These are phyloP conservation scores for Drepana arcuata DNA, from an alignment of 1,140 invertebrate genomes.

Conservation along the genomic window DNA sequence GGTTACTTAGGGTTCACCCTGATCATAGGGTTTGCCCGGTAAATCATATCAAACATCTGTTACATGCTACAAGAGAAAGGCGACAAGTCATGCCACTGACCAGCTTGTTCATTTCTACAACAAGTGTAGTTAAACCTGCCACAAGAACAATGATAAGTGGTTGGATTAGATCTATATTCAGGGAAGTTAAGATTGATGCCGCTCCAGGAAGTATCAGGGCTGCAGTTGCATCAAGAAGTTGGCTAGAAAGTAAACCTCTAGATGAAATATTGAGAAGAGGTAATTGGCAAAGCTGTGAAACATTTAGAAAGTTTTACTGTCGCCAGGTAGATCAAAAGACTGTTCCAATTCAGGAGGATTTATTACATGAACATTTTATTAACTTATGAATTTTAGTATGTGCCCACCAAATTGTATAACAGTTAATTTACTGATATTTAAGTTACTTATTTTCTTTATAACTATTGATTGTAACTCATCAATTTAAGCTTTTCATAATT, in stretches of 20 bases:
- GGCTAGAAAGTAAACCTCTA: background rate
- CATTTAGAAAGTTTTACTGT: background rate
- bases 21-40: conserved; percentile 3
- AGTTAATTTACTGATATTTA: no score
- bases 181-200: conserved; percentile 3
- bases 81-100: background rate
- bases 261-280: background rate
- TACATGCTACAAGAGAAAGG: background rate
- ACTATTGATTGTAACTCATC: no score
- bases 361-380: background rate
- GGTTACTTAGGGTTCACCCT: conserved; percentile 3
- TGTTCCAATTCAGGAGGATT: background rate
- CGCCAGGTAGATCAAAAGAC: background rate
- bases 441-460: no score
- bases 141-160: conserved; percentile 9
- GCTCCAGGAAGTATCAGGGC: no score
- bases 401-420: no score
- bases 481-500: no score
- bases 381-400: no score
- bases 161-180: conserved; percentile 13
- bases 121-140: conserved; percentile 7
- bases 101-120: conserved; percentile 10
- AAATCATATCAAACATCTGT: conserved; percentile 1
- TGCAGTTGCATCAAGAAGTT: background rate
- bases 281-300: background rate